A percentile compares a stretch with the other conserved stretches of the same genome.
Conservation (phyloP, 2,113 vertebrate genomes). For the Grammomys surdaster region DNA sequence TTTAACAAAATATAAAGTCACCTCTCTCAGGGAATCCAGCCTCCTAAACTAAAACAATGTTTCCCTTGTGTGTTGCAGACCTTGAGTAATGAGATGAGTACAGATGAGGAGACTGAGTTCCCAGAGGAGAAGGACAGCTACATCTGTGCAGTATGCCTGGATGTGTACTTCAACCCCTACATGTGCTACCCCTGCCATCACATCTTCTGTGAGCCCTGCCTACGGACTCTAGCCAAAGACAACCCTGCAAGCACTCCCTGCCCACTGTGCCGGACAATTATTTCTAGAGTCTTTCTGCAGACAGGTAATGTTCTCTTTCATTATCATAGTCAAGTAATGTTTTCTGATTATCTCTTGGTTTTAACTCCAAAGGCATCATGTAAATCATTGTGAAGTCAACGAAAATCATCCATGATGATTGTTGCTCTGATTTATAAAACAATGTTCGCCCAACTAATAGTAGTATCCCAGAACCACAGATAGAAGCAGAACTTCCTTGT, state of each 20-base stretch:
- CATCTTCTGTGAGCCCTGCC: slow-evolving; percentile 96
- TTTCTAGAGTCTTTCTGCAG: slow-evolving; percentile 93
- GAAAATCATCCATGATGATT: not conserved
- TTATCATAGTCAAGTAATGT: not conserved
- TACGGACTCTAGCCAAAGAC: slow-evolving; percentile 94
- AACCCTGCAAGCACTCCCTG: slow-evolving; percentile 91
- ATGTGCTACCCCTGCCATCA: slow-evolving; percentile 95
- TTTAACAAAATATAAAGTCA: slow-evolving; percentile 41
- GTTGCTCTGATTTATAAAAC: not conserved
- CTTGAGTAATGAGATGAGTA: slow-evolving; percentile 83
- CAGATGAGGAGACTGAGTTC: slow-evolving; percentile 85
- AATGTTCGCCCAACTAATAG: not conserved
- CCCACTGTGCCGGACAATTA: slow-evolving; percentile 93
- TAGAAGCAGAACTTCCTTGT: not conserved
- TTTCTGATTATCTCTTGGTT: slow-evolving; percentile 2
- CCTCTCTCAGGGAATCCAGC: not conserved
- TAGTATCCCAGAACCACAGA: not conserved
- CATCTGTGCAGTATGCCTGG: slow-evolving; percentile 95
- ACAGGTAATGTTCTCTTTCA: slow-evolving; percentile 88
- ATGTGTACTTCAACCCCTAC: slow-evolving; percentile 95
- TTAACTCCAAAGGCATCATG: not conserved
- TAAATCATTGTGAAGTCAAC: slow-evolving; percentile 9
- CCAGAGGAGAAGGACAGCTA: slow-evolving; percentile 91
- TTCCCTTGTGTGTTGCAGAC: slow-evolving; percentile 84
- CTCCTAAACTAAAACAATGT: slow-evolving; percentile 18